Conservation (phyloP, 2,888 invertebrate genomes). For the Nymphalis polychloros region DNA sequence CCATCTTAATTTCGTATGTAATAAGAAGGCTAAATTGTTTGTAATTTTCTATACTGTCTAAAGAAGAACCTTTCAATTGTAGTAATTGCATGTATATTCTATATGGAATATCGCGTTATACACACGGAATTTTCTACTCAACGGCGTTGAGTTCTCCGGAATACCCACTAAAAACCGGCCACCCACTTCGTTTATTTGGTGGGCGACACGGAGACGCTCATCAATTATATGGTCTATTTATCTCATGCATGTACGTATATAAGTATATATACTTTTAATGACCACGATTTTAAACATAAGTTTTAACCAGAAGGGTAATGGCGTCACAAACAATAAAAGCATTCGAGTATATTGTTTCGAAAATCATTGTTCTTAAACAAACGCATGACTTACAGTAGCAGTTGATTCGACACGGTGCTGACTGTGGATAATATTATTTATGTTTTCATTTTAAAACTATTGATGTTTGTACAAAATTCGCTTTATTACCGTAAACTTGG, state of each 20-base stretch:
- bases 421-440: constrained; percentile 34
- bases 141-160: no score
- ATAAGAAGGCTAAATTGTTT: constrained; percentile 21
- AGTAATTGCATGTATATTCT: no score
- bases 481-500: constrained; percentile 15
- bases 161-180: no score
- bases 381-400: constrained; percentile 35
- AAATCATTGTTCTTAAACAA: constrained; percentile 20
- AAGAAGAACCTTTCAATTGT: no score
- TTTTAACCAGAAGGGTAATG: neutral
- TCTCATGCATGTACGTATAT: neutral
- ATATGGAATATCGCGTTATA: no score
- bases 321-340: neutral
- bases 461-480: constrained; percentile 24
- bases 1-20: constrained; percentile 21
- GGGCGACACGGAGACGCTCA: no score
- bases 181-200: no score
- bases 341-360: neutral
- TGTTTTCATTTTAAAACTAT: constrained; percentile 41
- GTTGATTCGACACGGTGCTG: constrained; percentile 38
- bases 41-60: constrained; percentile 1
- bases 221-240: no score
- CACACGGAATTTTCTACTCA: no score
- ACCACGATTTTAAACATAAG: neutral
- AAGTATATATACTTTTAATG: no score